Percentiles rank a stretch among this genome's conserved stretches.
Conservation (phyloP, 2,113 vertebrate species). For the Microcebus griseorufus region DNA sequence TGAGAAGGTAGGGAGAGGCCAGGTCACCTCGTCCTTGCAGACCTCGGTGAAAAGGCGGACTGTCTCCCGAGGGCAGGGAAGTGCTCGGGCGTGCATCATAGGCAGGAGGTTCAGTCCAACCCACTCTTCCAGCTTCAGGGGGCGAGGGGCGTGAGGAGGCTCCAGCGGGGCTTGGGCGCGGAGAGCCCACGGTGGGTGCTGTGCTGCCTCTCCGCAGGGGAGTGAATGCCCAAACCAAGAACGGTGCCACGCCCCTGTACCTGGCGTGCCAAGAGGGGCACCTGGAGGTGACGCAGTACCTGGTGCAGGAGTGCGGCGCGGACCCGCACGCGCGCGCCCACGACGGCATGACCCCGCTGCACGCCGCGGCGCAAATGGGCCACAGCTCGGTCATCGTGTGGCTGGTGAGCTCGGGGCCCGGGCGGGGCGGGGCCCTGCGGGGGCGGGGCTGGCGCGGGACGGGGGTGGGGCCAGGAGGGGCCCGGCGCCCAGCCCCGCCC, state of each 20-base stretch:
- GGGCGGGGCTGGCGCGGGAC: fast-evolving
- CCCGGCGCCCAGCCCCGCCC: background rate
- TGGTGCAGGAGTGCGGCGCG: constrained; percentile 95
- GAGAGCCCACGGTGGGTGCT: background rate
- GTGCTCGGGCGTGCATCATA: background rate
- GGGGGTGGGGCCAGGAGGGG: background rate
- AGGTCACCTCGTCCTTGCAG: background rate
- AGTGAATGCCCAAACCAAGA: constrained; percentile 96
- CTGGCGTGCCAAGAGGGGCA: constrained; percentile 99
- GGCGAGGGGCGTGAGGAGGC: fast-evolving
- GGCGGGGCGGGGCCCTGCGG: background rate
- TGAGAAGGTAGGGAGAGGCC: background rate
- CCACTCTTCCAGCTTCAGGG: background rate
- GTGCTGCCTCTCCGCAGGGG: constrained; percentile 84
- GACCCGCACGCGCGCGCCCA: constrained; percentile 91
- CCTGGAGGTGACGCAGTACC: constrained; percentile 95
- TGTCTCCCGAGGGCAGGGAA: background rate
- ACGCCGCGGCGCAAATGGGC: constrained; percentile 98
- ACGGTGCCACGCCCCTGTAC: constrained; percentile 98
- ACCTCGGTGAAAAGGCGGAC: background rate
- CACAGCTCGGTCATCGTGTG: constrained; percentile 96
- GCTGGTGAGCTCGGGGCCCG: constrained; percentile 88
- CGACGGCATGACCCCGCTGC: constrained; percentile 96
- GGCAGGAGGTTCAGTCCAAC: background rate
- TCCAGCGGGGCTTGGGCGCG: too few relatives aligned